Percentiles rank a stretch among this genome's conserved stretches.
Evolutionary conservation across 2,888 invertebrate genomes (phyloP).

Genomic region (Chloroclysta siterata): DNA sequence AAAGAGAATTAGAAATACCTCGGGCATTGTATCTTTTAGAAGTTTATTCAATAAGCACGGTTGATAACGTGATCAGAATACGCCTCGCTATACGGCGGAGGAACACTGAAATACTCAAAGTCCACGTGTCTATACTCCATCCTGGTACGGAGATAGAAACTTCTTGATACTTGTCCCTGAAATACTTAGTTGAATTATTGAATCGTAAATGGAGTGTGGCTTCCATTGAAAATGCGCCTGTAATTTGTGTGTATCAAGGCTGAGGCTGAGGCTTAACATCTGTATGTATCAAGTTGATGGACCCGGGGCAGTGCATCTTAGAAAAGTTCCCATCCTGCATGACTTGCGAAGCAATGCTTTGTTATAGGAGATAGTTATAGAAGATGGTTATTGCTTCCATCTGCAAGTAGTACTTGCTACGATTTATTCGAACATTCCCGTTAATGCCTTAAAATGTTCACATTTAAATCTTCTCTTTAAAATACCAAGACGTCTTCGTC

Average conservation of each 20-base stretch:
- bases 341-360: too few species aligned
- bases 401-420: too few species aligned
- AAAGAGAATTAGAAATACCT: conserved; percentile 40
- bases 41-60: conserved; percentile 52
- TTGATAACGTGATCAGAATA: conserved; percentile 68
- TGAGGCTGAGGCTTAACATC: too few species aligned
- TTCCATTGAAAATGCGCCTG: too few species aligned
- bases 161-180: conserved; percentile 53
- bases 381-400: too few species aligned
- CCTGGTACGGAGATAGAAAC: conserved; percentile 17
- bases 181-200: too few species aligned
- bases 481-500: conserved; percentile 56
- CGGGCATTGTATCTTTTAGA: conserved; percentile 40
- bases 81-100: conserved; percentile 59
- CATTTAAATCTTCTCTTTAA: conserved; percentile 5
- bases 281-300: too few species aligned
- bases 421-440: not conserved
- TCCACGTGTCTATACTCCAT: conserved; percentile 51
- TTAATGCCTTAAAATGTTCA: not conserved
- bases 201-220: too few species aligned
- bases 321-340: too few species aligned
- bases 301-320: too few species aligned
- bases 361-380: too few species aligned
- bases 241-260: too few species aligned
- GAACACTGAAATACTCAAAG: conserved; percentile 65